Evolutionary conservation across 2,797 vertebrate genomes (phyloP).

Genomic region (Pangasius djambal): DNA sequence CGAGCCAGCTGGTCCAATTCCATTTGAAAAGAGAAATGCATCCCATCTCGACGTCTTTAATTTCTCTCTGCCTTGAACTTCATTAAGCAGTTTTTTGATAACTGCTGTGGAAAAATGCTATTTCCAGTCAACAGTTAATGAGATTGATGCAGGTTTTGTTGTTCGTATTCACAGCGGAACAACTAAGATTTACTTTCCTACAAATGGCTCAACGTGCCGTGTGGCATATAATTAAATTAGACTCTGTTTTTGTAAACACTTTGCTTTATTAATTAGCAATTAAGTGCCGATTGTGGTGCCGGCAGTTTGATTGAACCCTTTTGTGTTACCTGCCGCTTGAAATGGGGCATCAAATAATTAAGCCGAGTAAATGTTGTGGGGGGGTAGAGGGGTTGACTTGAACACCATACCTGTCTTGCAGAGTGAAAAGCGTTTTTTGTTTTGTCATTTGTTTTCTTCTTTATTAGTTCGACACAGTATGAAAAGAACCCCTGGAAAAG

Average conservation of each 20-base stretch:
- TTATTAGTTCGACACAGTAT: not conserved
- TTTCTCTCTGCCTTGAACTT: constrained; percentile 21
- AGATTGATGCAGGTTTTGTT: constrained; percentile 27
- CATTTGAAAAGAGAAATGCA: constrained; percentile 3
- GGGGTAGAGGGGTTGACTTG: not conserved
- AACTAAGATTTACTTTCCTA: constrained; percentile 27
- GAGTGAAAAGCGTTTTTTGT: not conserved
- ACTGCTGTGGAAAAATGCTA: not conserved
- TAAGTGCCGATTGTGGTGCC: constrained; percentile 20
- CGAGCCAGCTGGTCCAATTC: constrained; percentile 22
- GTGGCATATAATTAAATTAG: constrained; percentile 33
- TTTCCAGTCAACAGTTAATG: constrained; percentile 16
- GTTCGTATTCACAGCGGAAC: constrained; percentile 15
- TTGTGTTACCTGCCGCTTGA: constrained; percentile 41
- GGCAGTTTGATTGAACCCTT: constrained; percentile 30
- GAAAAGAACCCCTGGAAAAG: not conserved
- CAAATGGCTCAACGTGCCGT: constrained; percentile 24
- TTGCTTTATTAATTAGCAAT: constrained; percentile 48
- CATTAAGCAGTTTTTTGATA: constrained; percentile 6
- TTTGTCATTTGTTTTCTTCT: constrained; percentile 5
- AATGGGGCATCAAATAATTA: constrained; percentile 36
- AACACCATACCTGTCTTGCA: not conserved
- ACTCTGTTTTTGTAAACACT: constrained; percentile 33
- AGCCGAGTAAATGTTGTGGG: not conserved
- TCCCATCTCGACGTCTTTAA: not conserved